Evolutionary conservation across 2,888 invertebrate genomes (phyloP), one percentile per base, ranked within the genome.

Genomic region (Xestoiulus laeticollis): DNA sequence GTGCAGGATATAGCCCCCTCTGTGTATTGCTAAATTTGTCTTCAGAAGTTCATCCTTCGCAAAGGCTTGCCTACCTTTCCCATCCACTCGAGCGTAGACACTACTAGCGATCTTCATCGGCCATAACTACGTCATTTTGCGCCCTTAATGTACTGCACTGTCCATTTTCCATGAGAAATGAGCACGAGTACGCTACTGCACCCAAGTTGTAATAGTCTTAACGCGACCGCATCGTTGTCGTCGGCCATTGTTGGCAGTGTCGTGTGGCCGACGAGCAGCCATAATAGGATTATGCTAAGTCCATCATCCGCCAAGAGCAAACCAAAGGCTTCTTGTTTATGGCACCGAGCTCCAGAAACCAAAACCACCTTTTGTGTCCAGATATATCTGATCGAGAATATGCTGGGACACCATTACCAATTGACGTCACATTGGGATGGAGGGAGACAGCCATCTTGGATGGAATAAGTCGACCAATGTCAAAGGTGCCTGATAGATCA

Each of bases 201-300:
- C n/a, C n/a, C 38, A 85, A 85, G 85, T 43, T 85, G 85, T 85
- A 85, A 85, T 85, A 85, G 85, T 85, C 85, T 85, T 85, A 85
- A 85, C 85, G 85, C 26, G 44, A 85, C 85, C 85, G 85, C 85
- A 85, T 85, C 85, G 44, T 85, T 85, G 85, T 38, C 85, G 43
- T 38, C 85, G 14, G 85, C 85, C 85, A 85, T 85, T 85, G 78
- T 78, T 78, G 85, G 43, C 43, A 43, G 44, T 85, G 85, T 38
- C 16, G 85, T 85, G 85, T 38, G 85, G 85, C 85, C 85, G 85
- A 43, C 85, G 78, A 85, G 43, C 44, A 85, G 85, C 85, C 85
- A 26, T 85, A 85, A 85, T 85, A 85, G 85, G 85, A 85, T 85
- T 85, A 85, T 43, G 85, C 26, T 85, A 38, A 85, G 85, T 85